Conservation (phyloP, 2,797 vertebrate species). For the Eurystomus glaucurus region DNA sequence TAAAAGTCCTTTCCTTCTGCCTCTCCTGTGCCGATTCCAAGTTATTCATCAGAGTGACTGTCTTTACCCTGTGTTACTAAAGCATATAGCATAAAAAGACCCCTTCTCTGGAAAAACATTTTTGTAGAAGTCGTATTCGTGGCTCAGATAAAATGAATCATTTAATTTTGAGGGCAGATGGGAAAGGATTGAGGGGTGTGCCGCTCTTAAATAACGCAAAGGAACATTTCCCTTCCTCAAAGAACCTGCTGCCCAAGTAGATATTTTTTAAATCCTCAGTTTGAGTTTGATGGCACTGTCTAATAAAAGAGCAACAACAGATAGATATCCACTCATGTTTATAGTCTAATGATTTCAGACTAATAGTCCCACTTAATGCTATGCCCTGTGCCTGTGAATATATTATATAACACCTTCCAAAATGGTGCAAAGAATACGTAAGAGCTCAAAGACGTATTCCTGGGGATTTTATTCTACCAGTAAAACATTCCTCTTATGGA, state of each 20-base stretch:
- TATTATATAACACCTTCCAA: background rate
- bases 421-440: background rate
- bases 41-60: background rate
- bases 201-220: background rate
- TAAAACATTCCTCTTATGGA: background rate
- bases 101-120: background rate
- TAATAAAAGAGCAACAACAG: background rate
- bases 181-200: background rate
- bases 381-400: background rate
- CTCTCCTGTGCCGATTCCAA: background rate
- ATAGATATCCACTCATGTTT: background rate
- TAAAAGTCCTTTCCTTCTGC: background rate
- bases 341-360: background rate
- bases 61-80: background rate
- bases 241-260: background rate
- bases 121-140: background rate
- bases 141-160: background rate
- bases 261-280: background rate
- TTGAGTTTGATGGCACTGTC: background rate
- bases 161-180: background rate
- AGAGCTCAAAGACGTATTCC: background rate
- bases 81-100: background rate
- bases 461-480: background rate
- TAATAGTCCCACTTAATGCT: background rate
- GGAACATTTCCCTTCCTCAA: background rate